A percentile compares a stretch with the other conserved stretches of the same genome.
Conservation (phyloP, 2,888 invertebrate genomes). For the Leptinotarsa juncta region DNA sequence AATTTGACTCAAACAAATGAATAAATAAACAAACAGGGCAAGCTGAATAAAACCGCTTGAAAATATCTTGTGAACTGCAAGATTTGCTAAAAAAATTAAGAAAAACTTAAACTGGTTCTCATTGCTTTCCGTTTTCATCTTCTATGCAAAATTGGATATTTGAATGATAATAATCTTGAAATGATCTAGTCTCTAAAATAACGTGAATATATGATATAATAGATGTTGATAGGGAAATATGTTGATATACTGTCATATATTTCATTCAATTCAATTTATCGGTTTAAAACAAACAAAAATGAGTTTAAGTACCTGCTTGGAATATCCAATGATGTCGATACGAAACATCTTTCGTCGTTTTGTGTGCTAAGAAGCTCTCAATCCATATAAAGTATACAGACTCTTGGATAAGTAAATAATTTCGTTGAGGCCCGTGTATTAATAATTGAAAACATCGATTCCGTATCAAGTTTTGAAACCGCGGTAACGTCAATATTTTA, state of each 20-base stretch:
- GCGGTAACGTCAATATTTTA: slow-evolving; percentile 14
- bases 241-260: neutral
- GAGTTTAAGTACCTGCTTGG: neutral
- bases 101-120: no score
- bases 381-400: slow-evolving; percentile 10
- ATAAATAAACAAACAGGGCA: no score
- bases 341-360: neutral
- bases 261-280: neutral
- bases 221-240: neutral
- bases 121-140: no score
- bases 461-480: slow-evolving; percentile 15
- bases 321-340: neutral
- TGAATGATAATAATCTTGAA: no score
- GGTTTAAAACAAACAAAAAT: neutral
- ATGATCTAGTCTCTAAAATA: no score
- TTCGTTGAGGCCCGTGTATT: neutral
- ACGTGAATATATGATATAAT: no score
- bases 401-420: slow-evolving; percentile 7
- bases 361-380: neutral
- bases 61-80: no score
- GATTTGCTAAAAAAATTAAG: no score
- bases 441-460: slow-evolving; percentile 16
- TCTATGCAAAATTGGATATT: no score
- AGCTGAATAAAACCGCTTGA: no score
- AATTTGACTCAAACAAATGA: no score